Percentiles rank a stretch among this genome's conserved stretches.
Conservation (phyloP, 2,113 vertebrate species). For the Chamaetylas fuelleborni region DNA sequence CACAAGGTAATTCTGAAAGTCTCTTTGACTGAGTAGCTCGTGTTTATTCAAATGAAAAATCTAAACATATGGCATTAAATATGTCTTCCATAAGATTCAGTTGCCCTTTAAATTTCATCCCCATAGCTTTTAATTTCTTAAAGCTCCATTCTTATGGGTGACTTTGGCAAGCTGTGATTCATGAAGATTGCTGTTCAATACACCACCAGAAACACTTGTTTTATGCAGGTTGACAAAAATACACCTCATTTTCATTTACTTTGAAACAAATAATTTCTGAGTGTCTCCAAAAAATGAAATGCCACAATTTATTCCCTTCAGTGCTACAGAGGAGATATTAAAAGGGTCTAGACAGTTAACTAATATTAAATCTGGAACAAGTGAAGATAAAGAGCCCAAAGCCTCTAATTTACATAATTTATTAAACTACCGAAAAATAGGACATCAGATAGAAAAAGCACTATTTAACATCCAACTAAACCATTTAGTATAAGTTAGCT, state of each 20-base stretch:
- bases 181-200: neutral
- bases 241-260: neutral
- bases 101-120: neutral
- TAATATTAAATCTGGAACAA: neutral
- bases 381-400: neutral
- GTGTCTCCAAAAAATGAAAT: neutral
- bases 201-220: neutral
- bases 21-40: neutral
- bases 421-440: neutral
- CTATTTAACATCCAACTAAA: neutral
- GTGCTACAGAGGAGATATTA: neutral
- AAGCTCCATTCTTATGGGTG: neutral
- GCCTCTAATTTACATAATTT: neutral
- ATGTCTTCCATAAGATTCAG: neutral
- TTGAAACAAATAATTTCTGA: neutral
- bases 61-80: neutral
- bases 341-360: neutral
- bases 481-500: neutral
- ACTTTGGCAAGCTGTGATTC: neutral
- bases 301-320: neutral
- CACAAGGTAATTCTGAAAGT: neutral
- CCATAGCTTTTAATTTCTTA: neutral
- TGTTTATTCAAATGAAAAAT: neutral
- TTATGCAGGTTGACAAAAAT: neutral
- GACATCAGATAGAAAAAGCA: neutral